Base-by-base conservation (phyloP, 2,797 vertebrate genomes). In the Myotis planiceps region DNA sequence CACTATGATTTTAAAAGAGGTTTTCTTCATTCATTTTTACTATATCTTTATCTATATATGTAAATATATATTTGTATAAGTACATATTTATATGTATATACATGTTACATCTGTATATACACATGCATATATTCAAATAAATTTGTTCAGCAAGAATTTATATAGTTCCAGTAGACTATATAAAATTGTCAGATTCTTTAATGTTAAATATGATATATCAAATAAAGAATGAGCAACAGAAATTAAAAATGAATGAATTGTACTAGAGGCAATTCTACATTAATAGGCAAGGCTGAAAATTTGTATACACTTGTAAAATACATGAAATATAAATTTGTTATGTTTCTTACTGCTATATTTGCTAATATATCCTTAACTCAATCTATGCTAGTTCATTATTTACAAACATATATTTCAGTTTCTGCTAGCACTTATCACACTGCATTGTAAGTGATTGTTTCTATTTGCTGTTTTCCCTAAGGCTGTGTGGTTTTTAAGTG, bases 391-490 rank as follows among this genome's bases (percentile, higher is more conserved):
- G 5, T 63, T 75, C 55, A 84, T 63, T 69, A 42, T 55, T 87
- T 72, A 53, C 7, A 79, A 37, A 34, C 15, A 53, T 55, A 25
- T 63, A 84, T 42, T 96, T 68, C 14, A 63, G 2, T 45, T 14
- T 87, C 10, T 66, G 19, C 1, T 39, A 58, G 60, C 34, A 1
- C 5, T 89, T 72, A 51, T 68, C 76, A 83, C n/a, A 76, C 3
- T 68, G 19, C 25, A 66, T 45, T 76, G 0, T 88, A 80, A 58
- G 25, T 63, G 19, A 51, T 51, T 81, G 8, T 65, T 86, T 69
- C 63, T 79, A 34, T 29, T 55, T 78, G 18, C 29, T 80, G 1
- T 65, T 92, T 90, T 90, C 21, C 75, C 96, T 80, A 53, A 95
- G 21, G 14, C 18, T 72, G 4, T 27, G 69, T 47, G 25, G 32